Conservation (phyloP, 2,797 vertebrate species). For the Lacerta viridis region DNA sequence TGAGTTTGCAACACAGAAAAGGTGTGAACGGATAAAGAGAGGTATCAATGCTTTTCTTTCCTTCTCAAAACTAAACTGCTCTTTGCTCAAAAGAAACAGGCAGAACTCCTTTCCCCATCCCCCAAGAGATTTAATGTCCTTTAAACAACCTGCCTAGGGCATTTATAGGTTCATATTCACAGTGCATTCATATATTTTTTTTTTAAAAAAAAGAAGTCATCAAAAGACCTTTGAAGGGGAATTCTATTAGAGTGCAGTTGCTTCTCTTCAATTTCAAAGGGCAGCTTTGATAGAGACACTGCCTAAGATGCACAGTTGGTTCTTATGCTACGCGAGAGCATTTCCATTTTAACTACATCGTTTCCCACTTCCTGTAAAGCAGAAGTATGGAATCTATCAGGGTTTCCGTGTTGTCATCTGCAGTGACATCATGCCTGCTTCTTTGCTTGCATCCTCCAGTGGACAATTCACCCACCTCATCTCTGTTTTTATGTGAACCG, state of each 20-base stretch:
- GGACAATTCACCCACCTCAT: background rate
- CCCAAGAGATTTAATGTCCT: conserved; percentile 30
- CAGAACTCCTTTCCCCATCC: background rate
- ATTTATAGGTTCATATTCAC: conserved; percentile 34
- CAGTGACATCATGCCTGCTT: background rate
- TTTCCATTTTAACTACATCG: background rate
- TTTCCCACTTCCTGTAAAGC: background rate
- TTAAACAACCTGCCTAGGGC: conserved; percentile 27
- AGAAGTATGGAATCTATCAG: background rate
- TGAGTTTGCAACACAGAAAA: conserved; percentile 34
- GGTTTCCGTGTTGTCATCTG: background rate
- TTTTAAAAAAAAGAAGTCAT: background rate
- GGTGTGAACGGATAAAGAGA: conserved; percentile 18
- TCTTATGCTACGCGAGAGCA: conserved; percentile 1
- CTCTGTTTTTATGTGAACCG: background rate
- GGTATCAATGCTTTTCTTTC: fast-evolving
- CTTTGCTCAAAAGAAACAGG: conserved; percentile 1
- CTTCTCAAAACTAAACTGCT: conserved; percentile 1
- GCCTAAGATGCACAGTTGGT: background rate
- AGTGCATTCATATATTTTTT: conserved; percentile 13
- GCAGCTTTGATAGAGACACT: conserved; percentile 16
- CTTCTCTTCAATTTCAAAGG: conserved; percentile 35
- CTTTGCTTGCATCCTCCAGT: background rate
- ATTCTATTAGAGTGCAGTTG: conserved; percentile 20
- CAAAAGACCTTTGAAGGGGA: conserved; percentile 17